These are phyloP conservation scores for Drosophila ananassae DNA, from an alignment of 1,140 invertebrate species.

Conservation along the genomic window DNA sequence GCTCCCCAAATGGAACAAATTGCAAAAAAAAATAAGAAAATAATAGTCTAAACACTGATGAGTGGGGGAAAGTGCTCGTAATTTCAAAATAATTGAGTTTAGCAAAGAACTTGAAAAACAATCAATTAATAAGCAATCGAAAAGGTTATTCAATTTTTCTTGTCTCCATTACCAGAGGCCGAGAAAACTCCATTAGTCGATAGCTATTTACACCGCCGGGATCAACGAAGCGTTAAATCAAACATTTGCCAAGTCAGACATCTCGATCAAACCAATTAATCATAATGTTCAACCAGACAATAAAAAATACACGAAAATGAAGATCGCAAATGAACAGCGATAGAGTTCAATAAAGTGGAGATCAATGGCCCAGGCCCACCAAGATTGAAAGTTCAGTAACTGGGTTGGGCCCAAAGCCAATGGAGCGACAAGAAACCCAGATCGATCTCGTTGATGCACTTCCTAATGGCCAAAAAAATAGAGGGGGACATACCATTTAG, in stretches of 20 bases:
- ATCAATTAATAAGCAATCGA: slow-evolving; percentile 7
- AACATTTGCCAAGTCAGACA: slow-evolving; percentile 59
- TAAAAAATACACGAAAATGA: slow-evolving; percentile 45
- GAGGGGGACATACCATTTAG: slow-evolving; percentile 20
- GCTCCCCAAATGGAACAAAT: slow-evolving; percentile 19
- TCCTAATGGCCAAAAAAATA: slow-evolving; percentile 25
- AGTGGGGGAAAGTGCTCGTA: slow-evolving; percentile 44
- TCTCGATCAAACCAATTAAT: slow-evolving; percentile 75
- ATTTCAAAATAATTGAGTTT: slow-evolving; percentile 53
- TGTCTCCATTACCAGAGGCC: slow-evolving; percentile 7
- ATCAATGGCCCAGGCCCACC: slow-evolving; percentile 58
- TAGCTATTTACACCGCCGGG: slow-evolving; percentile 21
- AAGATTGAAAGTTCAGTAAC: slow-evolving; percentile 41
- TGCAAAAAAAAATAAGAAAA: slow-evolving; percentile 19
- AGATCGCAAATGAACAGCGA: slow-evolving; percentile 44
- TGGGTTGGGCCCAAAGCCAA: slow-evolving; percentile 33
- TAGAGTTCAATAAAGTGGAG: slow-evolving; percentile 5
- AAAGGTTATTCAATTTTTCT: slow-evolving; percentile 23
- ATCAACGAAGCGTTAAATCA: slow-evolving; percentile 64
- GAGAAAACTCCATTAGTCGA: slow-evolving; percentile 30
- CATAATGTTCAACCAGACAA: slow-evolving; percentile 59
- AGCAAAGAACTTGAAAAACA: slow-evolving; percentile 9
- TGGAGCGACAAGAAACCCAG: slow-evolving; percentile 29
- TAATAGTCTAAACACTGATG: slow-evolving; percentile 30
- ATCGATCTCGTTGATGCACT: slow-evolving; percentile 43